These are phyloP conservation scores for Aphodius granarius DNA, from an alignment of 2,888 invertebrate genomes.

Conservation along the genomic window DNA sequence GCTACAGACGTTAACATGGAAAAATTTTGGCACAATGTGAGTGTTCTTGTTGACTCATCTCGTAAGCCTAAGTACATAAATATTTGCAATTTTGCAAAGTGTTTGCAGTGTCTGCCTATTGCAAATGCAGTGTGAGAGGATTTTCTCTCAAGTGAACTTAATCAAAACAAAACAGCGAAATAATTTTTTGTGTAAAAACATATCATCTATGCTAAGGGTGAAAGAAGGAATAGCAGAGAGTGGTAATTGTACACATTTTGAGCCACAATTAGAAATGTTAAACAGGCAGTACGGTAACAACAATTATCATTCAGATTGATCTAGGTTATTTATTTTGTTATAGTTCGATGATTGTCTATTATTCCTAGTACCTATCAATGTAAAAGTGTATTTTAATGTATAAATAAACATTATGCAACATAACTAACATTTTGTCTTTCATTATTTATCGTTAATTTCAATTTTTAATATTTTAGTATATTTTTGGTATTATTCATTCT, in stretches of 20 bases:
- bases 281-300: no score
- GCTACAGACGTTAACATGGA: background rate
- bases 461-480: background rate
- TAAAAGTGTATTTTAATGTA: no score
- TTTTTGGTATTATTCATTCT: no score
- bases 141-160: background rate
- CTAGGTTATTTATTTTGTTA: no score
- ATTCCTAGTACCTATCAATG: no score
- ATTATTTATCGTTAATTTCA: background rate
- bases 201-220: background rate
- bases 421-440: no score
- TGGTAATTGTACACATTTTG: background rate
- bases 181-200: background rate
- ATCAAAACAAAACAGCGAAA: background rate
- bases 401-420: no score
- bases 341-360: no score
- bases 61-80: background rate
- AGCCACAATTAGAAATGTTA: no score
- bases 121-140: background rate
- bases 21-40: background rate
- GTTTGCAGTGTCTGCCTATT: background rate
- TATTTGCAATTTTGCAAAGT: background rate
- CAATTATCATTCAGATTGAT: no score
- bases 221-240: background rate
- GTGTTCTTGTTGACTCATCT: background rate